Evolutionary conservation across 1,140 invertebrate genomes (phyloP).

Genomic region (Drosophila nikananu): DNA sequence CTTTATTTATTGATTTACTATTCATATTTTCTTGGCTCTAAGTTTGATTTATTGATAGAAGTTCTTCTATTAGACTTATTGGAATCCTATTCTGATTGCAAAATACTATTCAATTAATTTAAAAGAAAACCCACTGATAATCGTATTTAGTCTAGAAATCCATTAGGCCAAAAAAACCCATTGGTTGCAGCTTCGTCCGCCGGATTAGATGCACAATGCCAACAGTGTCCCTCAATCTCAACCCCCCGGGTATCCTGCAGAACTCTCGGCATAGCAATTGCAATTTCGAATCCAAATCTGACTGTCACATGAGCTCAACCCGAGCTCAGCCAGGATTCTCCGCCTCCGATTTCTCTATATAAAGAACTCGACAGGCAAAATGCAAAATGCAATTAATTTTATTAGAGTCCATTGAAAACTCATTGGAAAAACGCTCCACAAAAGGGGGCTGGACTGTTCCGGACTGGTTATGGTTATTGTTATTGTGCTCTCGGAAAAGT

Average conservation of each 20-base stretch:
- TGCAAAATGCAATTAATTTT: conserved; percentile 68
- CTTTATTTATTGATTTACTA: neutral
- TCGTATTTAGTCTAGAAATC: conserved; percentile 1
- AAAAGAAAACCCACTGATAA: neutral
- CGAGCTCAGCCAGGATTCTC: neutral
- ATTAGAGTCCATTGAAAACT: conserved; percentile 63
- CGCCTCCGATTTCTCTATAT: conserved; percentile 8
- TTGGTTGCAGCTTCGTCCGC: conserved; percentile 11
- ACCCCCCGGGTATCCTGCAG: neutral
- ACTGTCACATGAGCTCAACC: conserved; percentile 46
- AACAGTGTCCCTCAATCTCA: conserved; percentile 19
- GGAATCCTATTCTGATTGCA: neutral
- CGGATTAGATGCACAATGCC: conserved; percentile 45
- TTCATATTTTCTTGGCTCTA: neutral
- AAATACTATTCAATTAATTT: neutral
- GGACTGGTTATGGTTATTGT: neutral
- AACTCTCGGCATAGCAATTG: conserved; percentile 26
- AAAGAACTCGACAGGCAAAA: conserved; percentile 50
- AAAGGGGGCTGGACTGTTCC: neutral
- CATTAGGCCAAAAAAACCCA: conserved; percentile 11
- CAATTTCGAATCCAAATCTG: conserved; percentile 37
- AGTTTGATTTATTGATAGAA: neutral
- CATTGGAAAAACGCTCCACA: conserved; percentile 42
- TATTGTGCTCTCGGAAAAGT: neutral
- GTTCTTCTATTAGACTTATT: neutral